Evolutionary conservation across 2,797 vertebrate genomes (phyloP).

Genomic region (Natrix natrix): DNA sequence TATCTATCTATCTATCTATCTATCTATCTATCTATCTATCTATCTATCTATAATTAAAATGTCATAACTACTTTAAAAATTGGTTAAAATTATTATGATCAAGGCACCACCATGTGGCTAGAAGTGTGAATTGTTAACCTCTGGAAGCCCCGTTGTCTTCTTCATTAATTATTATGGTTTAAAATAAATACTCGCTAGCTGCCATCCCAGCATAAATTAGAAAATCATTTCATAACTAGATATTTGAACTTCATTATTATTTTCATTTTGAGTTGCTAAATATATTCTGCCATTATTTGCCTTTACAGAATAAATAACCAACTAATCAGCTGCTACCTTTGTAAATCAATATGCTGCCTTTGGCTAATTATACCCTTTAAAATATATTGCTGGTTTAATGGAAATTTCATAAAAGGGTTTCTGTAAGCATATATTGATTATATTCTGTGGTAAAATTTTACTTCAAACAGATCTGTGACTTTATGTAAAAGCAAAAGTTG

Average conservation of each 20-base stretch:
- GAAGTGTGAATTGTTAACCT: background rate
- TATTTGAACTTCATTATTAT: slow-evolving; percentile 18
- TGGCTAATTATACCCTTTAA: background rate
- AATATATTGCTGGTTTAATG: background rate
- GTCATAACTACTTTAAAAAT: background rate
- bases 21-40: too few relatives aligned
- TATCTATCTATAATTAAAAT: background rate
- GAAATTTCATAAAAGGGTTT: background rate
- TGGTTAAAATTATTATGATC: background rate
- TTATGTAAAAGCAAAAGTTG: background rate
- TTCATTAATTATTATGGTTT: slow-evolving; percentile 5
- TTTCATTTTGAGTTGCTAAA: slow-evolving; percentile 6
- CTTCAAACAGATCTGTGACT: background rate
- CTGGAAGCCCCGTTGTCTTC: background rate
- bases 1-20: too few relatives aligned
- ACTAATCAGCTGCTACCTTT: slow-evolving; percentile 2
- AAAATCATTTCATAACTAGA: slow-evolving; percentile 12
- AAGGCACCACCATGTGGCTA: background rate
- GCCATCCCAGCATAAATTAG: background rate
- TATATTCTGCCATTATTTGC: slow-evolving; percentile 22
- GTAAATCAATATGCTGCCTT: slow-evolving; percentile 14
- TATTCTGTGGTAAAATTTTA: background rate
- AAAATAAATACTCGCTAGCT: slow-evolving; percentile 11
- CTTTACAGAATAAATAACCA: background rate
- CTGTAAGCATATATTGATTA: background rate